Percentiles rank a stretch among this genome's conserved stretches.
Conservation (phyloP, 2,113 vertebrate species). For the Xenopus borealis region DNA sequence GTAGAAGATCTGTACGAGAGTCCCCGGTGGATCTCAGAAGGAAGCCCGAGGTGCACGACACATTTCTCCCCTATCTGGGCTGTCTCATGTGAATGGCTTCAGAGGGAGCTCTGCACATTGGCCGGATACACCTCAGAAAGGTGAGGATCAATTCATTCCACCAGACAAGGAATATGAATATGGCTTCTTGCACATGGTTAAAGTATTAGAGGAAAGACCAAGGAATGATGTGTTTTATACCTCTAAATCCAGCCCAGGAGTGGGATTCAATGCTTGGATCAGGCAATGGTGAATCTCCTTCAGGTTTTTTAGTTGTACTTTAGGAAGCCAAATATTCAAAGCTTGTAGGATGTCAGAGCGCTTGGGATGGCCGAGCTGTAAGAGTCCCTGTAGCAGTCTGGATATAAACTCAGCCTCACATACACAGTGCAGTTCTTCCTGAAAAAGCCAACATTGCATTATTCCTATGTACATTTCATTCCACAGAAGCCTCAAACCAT, state of each 20-base stretch:
- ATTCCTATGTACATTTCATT: neutral
- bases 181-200: too few species aligned
- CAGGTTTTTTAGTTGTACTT: neutral
- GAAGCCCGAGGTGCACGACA: too few species aligned
- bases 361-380: neutral
- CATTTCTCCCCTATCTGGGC: too few species aligned
- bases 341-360: neutral
- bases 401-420: neutral
- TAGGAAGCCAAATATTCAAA: neutral
- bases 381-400: neutral
- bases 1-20: too few species aligned
- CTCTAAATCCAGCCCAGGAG: neutral
- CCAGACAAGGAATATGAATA: too few species aligned
- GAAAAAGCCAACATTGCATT: neutral
- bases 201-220: neutral
- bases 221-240: neutral
- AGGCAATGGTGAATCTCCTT: neutral
- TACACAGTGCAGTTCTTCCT: neutral
- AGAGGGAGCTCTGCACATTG: too few species aligned
- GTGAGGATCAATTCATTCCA: too few species aligned
- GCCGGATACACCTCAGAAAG: too few species aligned
- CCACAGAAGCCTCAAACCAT: neutral
- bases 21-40: too few species aligned
- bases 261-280: neutral
- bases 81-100: too few species aligned